Conservation (phyloP, 2,797 vertebrate species). For the Mallotus villosus region DNA sequence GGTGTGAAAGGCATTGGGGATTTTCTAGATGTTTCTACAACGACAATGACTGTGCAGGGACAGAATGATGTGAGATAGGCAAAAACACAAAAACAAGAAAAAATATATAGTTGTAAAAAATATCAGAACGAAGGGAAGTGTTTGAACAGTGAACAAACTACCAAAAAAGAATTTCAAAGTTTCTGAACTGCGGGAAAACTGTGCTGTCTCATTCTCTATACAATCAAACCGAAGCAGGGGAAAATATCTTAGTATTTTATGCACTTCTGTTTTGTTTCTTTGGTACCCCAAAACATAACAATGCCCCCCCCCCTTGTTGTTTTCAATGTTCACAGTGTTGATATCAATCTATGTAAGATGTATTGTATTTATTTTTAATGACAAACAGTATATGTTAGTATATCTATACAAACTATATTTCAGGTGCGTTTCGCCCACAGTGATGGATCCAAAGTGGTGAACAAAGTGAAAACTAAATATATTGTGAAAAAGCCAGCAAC, state of each 20-base stretch:
- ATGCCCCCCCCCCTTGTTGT: not conserved
- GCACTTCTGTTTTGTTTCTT: slow-evolving; percentile 64
- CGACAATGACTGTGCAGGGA: not conserved
- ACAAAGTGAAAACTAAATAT: slow-evolving; percentile 10
- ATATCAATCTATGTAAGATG: not conserved
- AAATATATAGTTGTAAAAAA: not conserved
- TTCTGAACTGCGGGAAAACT: slow-evolving; percentile 51
- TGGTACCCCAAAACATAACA: slow-evolving; percentile 58
- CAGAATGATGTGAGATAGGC: not conserved
- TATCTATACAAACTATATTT: slow-evolving; percentile 52
- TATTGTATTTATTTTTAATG: slow-evolving; percentile 14
- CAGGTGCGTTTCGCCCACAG: slow-evolving; percentile 31
- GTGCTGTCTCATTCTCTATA: slow-evolving; percentile 68
- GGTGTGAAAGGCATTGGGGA: slow-evolving; percentile 56
- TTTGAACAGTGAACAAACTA: not conserved
- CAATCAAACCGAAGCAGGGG: slow-evolving; percentile 63
- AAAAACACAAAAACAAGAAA: not conserved
- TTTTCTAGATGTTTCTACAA: not conserved
- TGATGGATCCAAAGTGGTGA: slow-evolving; percentile 23
- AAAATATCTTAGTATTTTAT: slow-evolving; percentile 60
- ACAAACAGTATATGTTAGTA: slow-evolving; percentile 21
- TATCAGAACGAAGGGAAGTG: not conserved
- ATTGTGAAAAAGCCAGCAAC: slow-evolving; percentile 12
- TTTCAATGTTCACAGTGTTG: slow-evolving; percentile 12
- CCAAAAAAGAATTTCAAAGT: not conserved